Evolutionary conservation across 2,797 vertebrate genomes (phyloP), one percentile per base, ranked within the genome.

Genomic region (Enteromius trimaculatus): DNA sequence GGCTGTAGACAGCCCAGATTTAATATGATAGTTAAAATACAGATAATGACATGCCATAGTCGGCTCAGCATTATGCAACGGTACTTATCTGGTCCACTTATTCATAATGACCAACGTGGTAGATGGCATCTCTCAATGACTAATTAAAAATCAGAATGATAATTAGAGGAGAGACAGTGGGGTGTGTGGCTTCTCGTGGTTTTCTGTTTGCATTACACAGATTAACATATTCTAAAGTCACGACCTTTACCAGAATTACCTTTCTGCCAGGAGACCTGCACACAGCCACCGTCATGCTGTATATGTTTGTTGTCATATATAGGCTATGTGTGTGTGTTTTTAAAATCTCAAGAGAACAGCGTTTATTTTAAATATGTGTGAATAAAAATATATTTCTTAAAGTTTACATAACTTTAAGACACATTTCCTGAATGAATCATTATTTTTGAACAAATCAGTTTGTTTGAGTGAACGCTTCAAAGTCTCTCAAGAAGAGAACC

Each of bases 1-100:
- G 49, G 16, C 34, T 64, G 53, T 26, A 79, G 37, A 84, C 72
- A 86, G 85, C 64, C 86, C 74, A 87, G 26, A 29, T 60, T 83
- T 84, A 83, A 83, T 87, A 85, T 84, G 78, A 87, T 82, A 49
- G 86, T 77, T 87, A 79, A 90, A 88, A 86, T 64, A 87, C 34
- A 87, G 82, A 65, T 87, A 14, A 78, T 84, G 80, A 82, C 84
- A 89, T 87, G 64, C 49, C 64, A 21, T 68, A 74, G 58, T 51
- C 55, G 44, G 49, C 53, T 80, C 8, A 70, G 66, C 81, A 62
- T 29, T 70, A 79, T 42, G 51, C 29, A 51, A 53, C 17, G 29
- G 66, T 69, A 83, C 81, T 83, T 80, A 79, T 86, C 85, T 80
- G 71, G 70, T 80, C 49, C 65, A 58, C 80, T 86, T 86, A 83